phyloP scores from a whole-genome alignment of 2,888 invertebrate genomes.

The Cabera pusaria region DNA sequence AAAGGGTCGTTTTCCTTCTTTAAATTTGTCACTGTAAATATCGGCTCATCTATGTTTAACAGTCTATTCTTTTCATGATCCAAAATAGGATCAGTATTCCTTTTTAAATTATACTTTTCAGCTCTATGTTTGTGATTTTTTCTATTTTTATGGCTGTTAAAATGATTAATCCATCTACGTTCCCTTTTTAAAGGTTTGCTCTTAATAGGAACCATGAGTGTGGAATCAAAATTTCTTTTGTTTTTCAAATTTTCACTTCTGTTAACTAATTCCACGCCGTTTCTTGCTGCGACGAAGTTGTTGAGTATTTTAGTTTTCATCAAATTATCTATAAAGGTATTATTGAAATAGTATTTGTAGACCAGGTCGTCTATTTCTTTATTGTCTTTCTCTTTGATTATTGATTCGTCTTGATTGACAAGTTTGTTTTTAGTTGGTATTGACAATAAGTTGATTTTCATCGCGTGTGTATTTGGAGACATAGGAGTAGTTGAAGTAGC shows the following conservation, averaged over 20 bases:
- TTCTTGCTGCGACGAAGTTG: conserved; percentile 39
- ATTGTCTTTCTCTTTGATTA: conserved; percentile 67
- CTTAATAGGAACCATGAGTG: conserved; percentile 50
- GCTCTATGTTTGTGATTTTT: conserved; percentile 18
- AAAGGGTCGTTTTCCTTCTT: conserved; percentile 50
- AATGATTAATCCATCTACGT: conserved; percentile 62
- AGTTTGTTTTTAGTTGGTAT: conserved; percentile 50
- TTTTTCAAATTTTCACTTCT: conserved; percentile 41
- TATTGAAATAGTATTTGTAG: conserved; percentile 75
- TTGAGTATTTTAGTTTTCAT: conserved; percentile 63
- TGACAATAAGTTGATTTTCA: conserved; percentile 70
- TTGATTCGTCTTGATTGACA: conserved; percentile 58
- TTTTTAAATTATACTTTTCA: too few species aligned
- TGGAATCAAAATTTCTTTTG: conserved; percentile 54
- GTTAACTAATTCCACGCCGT: conserved; percentile 33
- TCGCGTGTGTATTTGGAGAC: conserved; percentile 45
- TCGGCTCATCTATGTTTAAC: conserved; percentile 3
- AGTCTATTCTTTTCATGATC: too few species aligned
- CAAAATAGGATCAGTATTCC: too few species aligned
- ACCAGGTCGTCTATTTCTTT: conserved; percentile 68
- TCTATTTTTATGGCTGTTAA: conserved; percentile 36
- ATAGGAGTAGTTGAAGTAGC: conserved; percentile 33
- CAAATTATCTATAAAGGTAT: conserved; percentile 67
- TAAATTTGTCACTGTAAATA: too few species aligned
- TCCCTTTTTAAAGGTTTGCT: conserved; percentile 40